Evolutionary conservation across 2,113 vertebrate species (phyloP).

Genomic region (Arenaria interpres): DNA sequence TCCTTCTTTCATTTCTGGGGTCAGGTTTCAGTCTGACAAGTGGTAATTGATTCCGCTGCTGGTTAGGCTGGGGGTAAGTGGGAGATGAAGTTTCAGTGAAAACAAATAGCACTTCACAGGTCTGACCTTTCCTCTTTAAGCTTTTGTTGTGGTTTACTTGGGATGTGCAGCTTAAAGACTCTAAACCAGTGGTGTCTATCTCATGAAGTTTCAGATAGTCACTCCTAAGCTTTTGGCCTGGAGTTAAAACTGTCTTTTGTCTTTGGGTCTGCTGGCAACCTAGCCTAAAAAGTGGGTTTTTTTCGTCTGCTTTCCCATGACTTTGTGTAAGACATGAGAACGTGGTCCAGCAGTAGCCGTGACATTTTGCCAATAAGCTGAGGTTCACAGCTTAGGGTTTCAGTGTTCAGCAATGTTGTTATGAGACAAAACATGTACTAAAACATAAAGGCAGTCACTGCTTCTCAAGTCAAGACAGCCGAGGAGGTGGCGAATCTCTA

Average conservation of each 20-base stretch:
- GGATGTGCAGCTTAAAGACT: conserved; percentile 65
- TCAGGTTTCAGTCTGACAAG: conserved; percentile 92
- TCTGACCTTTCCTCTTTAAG: conserved; percentile 81
- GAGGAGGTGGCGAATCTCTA: neutral
- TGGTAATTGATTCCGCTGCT: conserved; percentile 97
- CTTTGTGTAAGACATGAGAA: neutral
- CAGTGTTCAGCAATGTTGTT: neutral
- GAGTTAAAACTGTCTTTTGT: conserved; percentile 1
- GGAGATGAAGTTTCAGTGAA: conserved; percentile 97
- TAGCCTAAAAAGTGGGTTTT: neutral
- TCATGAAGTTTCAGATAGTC: neutral
- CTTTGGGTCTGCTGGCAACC: neutral
- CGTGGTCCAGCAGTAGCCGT: neutral
- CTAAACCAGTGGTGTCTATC: conserved; percentile 52
- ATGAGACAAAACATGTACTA: neutral
- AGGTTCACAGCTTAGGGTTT: neutral
- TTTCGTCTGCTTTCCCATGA: neutral
- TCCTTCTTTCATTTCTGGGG: conserved; percentile 91
- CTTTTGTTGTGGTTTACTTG: conserved; percentile 79
- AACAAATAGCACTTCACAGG: conserved; percentile 94
- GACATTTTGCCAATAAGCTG: neutral
- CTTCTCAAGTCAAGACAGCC: neutral
- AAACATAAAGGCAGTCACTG: neutral
- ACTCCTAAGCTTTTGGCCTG: neutral
- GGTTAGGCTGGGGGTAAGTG: conserved; percentile 92